Evolutionary conservation across 2,113 vertebrate genomes (phyloP).

Genomic region (Sarotherodon lohbergeri): DNA sequence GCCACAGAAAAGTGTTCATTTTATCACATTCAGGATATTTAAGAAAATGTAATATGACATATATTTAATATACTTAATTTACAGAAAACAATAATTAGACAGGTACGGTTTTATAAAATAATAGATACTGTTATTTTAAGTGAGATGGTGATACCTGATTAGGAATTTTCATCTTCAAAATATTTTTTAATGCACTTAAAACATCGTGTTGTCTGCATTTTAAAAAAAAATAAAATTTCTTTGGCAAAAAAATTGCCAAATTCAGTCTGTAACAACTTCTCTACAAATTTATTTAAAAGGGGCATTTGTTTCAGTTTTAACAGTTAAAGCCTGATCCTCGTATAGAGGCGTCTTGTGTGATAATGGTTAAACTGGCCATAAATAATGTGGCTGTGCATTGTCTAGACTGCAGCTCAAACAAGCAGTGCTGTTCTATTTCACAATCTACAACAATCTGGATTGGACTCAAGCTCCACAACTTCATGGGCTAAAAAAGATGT

Average conservation of each 20-base stretch:
- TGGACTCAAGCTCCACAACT: background rate
- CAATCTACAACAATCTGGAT: background rate
- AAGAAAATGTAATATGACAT: too few relatives aligned
- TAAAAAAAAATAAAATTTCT: fast-evolving
- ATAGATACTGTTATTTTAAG: background rate
- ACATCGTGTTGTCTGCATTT: fast-evolving
- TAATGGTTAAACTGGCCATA: background rate
- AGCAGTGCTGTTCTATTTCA: background rate
- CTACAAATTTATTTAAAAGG: background rate
- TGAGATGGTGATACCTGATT: background rate
- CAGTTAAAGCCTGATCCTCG: background rate
- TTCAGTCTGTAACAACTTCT: background rate
- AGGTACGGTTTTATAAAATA: background rate
- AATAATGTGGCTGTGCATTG: background rate
- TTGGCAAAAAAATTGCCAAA: too few relatives aligned
- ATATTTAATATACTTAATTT: background rate
- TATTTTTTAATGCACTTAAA: background rate
- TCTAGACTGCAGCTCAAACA: background rate
- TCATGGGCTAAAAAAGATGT: background rate
- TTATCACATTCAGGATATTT: background rate
- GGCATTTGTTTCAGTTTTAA: background rate
- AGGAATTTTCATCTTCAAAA: background rate
- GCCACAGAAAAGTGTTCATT: background rate
- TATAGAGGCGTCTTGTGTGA: background rate
- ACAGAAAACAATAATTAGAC: background rate